These are phyloP conservation scores for Lasioglossum oenotherae DNA, from an alignment of 2,888 invertebrate genomes.

Conservation along the genomic window DNA sequence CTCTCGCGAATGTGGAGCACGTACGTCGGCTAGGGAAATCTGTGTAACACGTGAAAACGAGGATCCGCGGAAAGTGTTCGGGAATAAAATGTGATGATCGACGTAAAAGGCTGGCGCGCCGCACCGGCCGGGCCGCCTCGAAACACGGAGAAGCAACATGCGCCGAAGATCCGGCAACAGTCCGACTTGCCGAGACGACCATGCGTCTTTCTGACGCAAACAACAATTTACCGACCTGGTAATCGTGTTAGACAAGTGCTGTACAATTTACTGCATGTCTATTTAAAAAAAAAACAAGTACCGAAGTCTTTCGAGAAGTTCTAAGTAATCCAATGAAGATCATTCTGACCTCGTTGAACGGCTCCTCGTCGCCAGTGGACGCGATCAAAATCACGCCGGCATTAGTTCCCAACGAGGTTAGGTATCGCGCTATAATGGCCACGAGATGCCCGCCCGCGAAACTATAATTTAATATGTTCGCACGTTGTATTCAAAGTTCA, in stretches of 20 bases:
- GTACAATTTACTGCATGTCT: constrained; percentile 73
- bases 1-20: constrained; percentile 24
- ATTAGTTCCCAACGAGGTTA: background rate
- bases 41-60: constrained; percentile 38
- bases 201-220: constrained; percentile 61
- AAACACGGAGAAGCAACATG: constrained; percentile 51
- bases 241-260: constrained; percentile 76
- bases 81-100: constrained; percentile 52
- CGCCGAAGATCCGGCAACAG: constrained; percentile 37
- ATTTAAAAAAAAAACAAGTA: constrained; percentile 63
- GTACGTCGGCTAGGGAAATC: constrained; percentile 37
- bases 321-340: too few relatives aligned
- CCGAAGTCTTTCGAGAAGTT: constrained; percentile 26
- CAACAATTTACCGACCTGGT: constrained; percentile 65
- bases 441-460: background rate
- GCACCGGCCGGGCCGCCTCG: background rate
- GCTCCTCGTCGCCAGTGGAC: too few relatives aligned
- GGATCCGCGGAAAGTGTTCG: constrained; percentile 20
- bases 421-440: background rate
- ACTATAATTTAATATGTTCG: constrained; percentile 42
- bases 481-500: constrained; percentile 32
- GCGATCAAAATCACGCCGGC: background rate
- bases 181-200: background rate
- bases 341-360: too few relatives aligned
- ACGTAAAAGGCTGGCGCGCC: constrained; percentile 19